Percentiles rank a stretch among this genome's conserved stretches.
phyloP scores from a whole-genome alignment of 2,113 vertebrate species.

The Oriolus oriolus region DNA sequence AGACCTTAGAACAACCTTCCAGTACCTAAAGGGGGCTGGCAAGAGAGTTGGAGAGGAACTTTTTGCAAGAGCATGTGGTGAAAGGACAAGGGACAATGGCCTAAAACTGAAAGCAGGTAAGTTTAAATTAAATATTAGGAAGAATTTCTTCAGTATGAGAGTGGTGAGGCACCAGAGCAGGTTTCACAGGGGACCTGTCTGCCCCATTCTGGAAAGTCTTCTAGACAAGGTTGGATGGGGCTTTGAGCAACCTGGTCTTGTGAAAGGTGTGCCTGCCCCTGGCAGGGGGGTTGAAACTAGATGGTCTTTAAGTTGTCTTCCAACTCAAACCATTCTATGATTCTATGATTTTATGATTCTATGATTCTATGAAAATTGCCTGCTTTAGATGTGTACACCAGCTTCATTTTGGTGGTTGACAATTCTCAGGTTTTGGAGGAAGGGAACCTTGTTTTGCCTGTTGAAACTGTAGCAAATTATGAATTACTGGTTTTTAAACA shows the following conservation, averaged over 20 bases:
- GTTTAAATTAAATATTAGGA: neutral
- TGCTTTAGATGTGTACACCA: neutral
- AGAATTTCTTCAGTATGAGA: neutral
- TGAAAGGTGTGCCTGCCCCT: neutral
- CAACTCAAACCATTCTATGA: neutral
- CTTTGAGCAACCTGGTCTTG: neutral
- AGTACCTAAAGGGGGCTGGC: neutral
- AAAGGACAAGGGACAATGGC: neutral
- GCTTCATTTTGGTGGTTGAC: neutral
- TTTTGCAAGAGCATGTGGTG: neutral
- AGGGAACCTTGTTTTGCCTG: neutral
- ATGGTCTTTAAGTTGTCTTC: neutral
- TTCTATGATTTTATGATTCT: neutral
- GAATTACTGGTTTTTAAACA: neutral
- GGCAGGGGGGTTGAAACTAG: no score
- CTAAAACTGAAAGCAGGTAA: neutral
- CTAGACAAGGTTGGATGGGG: neutral
- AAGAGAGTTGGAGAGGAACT: neutral
- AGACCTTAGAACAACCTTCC: neutral
- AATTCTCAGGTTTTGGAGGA: neutral
- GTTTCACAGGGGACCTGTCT: neutral
- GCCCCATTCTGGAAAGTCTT: neutral
- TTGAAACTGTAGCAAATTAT: neutral
- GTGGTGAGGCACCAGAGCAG: neutral
- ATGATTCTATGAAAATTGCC: neutral